Evolutionary conservation across 2,888 invertebrate species (phyloP).

Genomic region (Drosophila meridiana): DNA sequence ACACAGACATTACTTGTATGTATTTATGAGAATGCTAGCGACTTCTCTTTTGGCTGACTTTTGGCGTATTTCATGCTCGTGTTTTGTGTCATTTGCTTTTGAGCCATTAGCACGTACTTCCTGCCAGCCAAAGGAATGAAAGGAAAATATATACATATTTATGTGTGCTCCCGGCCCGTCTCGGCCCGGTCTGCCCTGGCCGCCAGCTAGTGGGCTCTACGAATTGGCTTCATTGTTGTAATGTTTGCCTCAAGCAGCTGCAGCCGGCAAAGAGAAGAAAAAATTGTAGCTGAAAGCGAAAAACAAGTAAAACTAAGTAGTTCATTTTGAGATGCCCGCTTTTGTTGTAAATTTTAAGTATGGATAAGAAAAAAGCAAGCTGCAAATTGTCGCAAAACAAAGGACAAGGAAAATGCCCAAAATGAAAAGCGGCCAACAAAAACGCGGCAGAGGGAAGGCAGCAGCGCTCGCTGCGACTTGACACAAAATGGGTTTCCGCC

Average conservation of each 20-base stretch:
- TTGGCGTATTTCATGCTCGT: slow-evolving; percentile 63
- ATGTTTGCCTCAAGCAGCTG: slow-evolving; percentile 55
- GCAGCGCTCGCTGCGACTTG: slow-evolving; percentile 68
- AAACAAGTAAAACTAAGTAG: slow-evolving; percentile 67
- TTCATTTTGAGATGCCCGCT: slow-evolving; percentile 72
- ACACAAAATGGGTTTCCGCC: slow-evolving; percentile 81
- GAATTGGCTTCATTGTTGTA: slow-evolving; percentile 78
- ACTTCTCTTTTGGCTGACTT: slow-evolving; percentile 61
- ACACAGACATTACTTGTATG: slow-evolving; percentile 31
- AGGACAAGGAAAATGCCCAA: slow-evolving; percentile 67
- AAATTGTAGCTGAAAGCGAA: slow-evolving; percentile 13
- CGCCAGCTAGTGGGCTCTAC: slow-evolving; percentile 45
- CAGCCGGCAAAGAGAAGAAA: slow-evolving; percentile 16
- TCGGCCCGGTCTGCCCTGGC: slow-evolving; percentile 25
- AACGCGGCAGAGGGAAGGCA: slow-evolving; percentile 28
- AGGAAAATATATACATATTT: slow-evolving; percentile 52
- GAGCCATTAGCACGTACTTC: slow-evolving; percentile 79
- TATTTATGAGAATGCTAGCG: slow-evolving; percentile 61
- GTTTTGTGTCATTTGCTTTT: slow-evolving; percentile 73
- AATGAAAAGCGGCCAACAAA: slow-evolving; percentile 68
- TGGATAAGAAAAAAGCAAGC: slow-evolving; percentile 77
- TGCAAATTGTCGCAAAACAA: slow-evolving; percentile 77
- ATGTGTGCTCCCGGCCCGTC: slow-evolving; percentile 34
- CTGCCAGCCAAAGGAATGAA: slow-evolving; percentile 51
- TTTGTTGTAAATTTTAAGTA: slow-evolving; percentile 79